Conservation (phyloP, 2,113 vertebrate genomes). For the Riparia riparia region DNA sequence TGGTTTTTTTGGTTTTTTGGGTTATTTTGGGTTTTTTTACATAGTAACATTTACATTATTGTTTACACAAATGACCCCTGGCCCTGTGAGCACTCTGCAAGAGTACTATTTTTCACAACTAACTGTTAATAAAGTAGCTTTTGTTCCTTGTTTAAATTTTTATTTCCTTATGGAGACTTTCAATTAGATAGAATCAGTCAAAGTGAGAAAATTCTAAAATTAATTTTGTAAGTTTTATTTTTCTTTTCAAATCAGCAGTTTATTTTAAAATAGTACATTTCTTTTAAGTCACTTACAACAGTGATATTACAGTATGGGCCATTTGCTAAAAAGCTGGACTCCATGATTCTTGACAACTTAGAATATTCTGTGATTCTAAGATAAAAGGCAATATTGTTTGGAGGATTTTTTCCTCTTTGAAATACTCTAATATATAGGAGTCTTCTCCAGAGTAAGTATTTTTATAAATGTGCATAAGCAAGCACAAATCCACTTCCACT, state of each 20-base stretch:
- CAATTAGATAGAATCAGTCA: not conserved
- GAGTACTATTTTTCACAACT: not conserved
- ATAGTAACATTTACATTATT: not conserved
- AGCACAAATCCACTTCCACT: fast-evolving
- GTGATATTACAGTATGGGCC: not conserved
- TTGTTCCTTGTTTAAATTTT: not conserved
- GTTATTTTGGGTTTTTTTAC: too few relatives aligned
- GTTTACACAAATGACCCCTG: not conserved
- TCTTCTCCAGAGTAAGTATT: not conserved
- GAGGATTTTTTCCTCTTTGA: not conserved
- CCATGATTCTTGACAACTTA: fast-evolving
- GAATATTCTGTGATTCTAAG: not conserved
- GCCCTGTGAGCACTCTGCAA: not conserved
- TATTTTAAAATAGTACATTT: not conserved
- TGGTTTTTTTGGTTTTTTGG: too few relatives aligned
- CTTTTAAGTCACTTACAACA: not conserved
- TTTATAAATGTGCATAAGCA: not conserved
- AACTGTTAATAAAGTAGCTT: not conserved
- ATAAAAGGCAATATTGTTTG: not conserved
- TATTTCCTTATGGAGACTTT: not conserved
- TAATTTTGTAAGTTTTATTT: not conserved
- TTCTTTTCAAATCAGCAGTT: not conserved
- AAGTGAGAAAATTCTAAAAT: not conserved
- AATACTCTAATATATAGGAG: not conserved
- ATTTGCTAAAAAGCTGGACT: not conserved